phyloP scores from a whole-genome alignment of 2,797 vertebrate species.

The Phrynocephalus vlangalii region DNA sequence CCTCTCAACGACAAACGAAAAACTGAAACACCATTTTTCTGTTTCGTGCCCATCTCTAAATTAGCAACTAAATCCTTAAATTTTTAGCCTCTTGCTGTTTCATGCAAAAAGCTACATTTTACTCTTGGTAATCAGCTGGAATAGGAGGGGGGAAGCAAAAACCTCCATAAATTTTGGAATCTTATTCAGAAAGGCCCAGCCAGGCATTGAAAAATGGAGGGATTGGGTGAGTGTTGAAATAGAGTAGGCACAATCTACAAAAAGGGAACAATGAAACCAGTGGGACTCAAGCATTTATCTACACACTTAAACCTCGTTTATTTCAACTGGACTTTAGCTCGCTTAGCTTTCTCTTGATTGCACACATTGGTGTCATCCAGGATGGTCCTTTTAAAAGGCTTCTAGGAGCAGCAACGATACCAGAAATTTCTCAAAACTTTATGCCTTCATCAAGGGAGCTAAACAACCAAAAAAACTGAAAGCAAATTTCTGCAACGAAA shows the following conservation, averaged over 20 bases:
- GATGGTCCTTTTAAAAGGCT: constrained; percentile 15
- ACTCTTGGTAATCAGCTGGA: neutral
- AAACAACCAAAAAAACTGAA: neutral
- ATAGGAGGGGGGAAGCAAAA: neutral
- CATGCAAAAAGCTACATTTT: neutral
- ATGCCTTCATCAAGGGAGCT: constrained; percentile 2
- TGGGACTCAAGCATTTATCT: constrained; percentile 6
- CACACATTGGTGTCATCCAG: constrained; percentile 6
- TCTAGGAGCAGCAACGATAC: neutral
- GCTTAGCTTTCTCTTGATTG: constrained; percentile 35
- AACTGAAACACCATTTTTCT: too few relatives aligned
- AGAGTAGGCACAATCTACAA: constrained; percentile 25
- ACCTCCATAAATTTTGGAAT: neutral
- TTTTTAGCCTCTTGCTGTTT: neutral
- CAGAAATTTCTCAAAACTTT: constrained; percentile 18
- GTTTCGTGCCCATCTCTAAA: too few relatives aligned
- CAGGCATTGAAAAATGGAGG: neutral
- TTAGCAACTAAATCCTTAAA: neutral
- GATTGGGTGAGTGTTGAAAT: neutral
- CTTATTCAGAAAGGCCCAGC: neutral
- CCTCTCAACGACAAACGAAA: too few relatives aligned
- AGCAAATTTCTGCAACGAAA: constrained; percentile 8
- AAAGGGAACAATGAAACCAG: constrained; percentile 34
- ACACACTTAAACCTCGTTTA: constrained; percentile 12
- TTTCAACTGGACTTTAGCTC: constrained; percentile 15